A percentile compares a stretch with the other conserved stretches of the same genome.
Evolutionary conservation across 2,797 vertebrate species (phyloP).

Genomic region (Hylomyscus alleni): DNA sequence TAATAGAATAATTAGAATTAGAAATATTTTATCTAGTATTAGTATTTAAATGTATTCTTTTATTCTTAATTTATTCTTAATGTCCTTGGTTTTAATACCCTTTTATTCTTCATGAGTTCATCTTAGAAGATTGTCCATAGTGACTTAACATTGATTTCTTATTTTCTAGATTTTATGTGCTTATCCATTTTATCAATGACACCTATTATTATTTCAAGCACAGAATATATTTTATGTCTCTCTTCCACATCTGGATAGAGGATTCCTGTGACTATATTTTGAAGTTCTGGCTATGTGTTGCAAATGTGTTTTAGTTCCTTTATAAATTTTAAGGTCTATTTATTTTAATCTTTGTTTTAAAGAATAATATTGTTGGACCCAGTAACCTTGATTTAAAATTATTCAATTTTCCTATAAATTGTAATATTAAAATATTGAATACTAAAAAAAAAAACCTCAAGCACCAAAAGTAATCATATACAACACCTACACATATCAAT

Average conservation of each 20-base stretch:
- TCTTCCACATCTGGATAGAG: background rate
- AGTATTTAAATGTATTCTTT: background rate
- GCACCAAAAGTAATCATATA: background rate
- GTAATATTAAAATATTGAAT: background rate
- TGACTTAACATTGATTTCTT: background rate
- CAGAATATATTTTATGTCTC: background rate
- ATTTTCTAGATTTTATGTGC: background rate
- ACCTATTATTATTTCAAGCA: background rate
- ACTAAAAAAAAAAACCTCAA: background rate
- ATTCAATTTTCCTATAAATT: background rate
- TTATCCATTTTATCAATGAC: background rate
- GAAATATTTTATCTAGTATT: background rate
- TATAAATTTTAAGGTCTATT: background rate
- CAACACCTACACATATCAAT: no score
- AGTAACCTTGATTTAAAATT: background rate
- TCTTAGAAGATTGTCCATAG: background rate
- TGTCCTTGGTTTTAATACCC: background rate
- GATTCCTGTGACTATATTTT: background rate
- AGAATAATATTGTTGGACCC: background rate
- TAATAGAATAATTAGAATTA: background rate
- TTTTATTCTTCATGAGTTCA: background rate
- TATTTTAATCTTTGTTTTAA: background rate
- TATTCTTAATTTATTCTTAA: background rate
- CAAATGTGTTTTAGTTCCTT: background rate
- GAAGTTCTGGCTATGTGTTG: background rate